Evolutionary conservation across 2,113 vertebrate species (phyloP).

Genomic region (Dendropsophus ebraccatus): DNA sequence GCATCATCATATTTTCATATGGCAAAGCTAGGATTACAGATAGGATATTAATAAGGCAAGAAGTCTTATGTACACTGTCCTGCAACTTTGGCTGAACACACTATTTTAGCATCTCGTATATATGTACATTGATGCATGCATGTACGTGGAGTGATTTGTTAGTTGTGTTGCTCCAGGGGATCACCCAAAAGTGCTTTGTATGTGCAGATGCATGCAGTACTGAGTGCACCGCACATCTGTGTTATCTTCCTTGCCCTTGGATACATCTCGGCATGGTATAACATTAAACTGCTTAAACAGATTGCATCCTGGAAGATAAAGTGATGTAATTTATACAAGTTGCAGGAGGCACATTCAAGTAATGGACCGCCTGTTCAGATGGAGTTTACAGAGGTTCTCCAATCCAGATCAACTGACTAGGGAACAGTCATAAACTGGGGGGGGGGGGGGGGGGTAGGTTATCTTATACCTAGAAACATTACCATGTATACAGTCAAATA

Average conservation of each 20-base stretch:
- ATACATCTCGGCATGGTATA: background rate
- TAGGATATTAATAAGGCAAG: background rate
- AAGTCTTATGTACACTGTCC: background rate
- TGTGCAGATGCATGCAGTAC: background rate
- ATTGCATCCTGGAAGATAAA: background rate
- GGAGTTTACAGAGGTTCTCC: background rate
- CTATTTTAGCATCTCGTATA: background rate
- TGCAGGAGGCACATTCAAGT: background rate
- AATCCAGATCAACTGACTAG: background rate
- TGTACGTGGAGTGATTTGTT: background rate
- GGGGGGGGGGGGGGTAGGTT: background rate
- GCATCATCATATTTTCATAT: background rate
- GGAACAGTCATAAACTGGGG: background rate
- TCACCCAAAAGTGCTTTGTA: background rate
- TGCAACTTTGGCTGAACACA: background rate
- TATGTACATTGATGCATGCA: background rate
- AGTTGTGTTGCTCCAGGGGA: background rate
- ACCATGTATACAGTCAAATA: no score
- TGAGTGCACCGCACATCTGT: background rate
- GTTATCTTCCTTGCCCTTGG: background rate
- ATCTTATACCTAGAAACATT: background rate
- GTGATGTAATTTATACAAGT: background rate
- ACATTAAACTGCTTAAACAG: background rate
- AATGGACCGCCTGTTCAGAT: background rate
- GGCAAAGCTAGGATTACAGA: background rate